phyloP scores from a whole-genome alignment of 2,797 vertebrate species.

The Gobionotothen gibberifrons region DNA sequence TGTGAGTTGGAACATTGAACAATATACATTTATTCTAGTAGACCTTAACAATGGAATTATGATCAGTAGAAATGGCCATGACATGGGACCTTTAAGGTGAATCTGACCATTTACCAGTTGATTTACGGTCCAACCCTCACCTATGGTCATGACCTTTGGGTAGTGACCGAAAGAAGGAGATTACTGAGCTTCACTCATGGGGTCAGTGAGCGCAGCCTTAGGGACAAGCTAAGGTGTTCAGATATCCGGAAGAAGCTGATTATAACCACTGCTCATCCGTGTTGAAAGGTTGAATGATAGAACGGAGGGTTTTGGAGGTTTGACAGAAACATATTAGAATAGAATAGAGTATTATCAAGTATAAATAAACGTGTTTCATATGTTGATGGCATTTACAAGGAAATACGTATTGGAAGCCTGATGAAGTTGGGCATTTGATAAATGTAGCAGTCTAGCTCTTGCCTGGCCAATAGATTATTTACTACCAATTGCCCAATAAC shows the following conservation, averaged over 20 bases:
- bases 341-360: neutral
- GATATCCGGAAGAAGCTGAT: neutral
- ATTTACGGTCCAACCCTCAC: slow-evolving; percentile 11
- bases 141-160: slow-evolving; percentile 21
- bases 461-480: neutral
- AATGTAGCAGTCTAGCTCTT: neutral
- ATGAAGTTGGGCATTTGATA: neutral
- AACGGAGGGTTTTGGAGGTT: neutral
- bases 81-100: neutral
- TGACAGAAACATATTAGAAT: neutral
- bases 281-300: neutral
- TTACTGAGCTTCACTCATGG: neutral
- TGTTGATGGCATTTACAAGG: neutral
- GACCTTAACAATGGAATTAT: too few relatives aligned
- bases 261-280: neutral
- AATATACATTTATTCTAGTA: too few relatives aligned
- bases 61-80: too few relatives aligned
- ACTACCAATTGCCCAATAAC: neutral
- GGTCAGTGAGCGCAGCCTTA: neutral
- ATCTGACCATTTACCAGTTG: slow-evolving; percentile 19
- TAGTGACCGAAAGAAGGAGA: slow-evolving; percentile 15
- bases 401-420: neutral
- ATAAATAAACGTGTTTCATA: too few relatives aligned
- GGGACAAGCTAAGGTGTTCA: neutral
- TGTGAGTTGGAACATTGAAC: too few relatives aligned